Conservation (phyloP, 1,140 invertebrate species). For the Rhopalosiphum maidis region DNA sequence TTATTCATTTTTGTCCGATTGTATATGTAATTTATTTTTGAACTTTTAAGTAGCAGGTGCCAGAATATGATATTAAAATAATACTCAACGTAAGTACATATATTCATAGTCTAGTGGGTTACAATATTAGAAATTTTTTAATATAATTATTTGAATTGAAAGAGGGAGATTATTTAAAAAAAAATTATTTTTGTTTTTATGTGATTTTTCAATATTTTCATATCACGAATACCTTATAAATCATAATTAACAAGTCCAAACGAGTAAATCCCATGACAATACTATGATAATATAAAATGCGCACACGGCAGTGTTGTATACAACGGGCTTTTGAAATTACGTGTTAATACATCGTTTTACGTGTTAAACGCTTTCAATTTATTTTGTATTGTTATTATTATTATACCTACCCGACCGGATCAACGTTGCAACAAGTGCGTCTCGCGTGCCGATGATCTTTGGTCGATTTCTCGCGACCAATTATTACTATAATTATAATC, state of each 20-base stretch:
- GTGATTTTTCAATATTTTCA: background rate
- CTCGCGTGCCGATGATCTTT: conserved; percentile 23
- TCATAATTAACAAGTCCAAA: background rate
- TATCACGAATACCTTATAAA: background rate
- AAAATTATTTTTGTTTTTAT: background rate
- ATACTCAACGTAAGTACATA: background rate
- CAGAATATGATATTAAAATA: background rate
- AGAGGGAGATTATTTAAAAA: background rate
- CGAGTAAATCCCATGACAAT: background rate
- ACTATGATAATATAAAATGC: background rate
- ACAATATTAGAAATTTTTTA: background rate
- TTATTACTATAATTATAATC: background rate
- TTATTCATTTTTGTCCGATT: background rate
- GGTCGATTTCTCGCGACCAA: background rate
- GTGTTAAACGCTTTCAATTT: background rate
- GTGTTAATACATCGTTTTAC: background rate
- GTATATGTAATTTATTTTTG: background rate
- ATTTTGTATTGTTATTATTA: background rate
- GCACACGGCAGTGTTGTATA: background rate
- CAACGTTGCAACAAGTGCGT: conserved; percentile 2
- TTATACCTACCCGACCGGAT: background rate
- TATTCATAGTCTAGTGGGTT: background rate
- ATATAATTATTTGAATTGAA: background rate
- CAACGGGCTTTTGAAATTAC: background rate
- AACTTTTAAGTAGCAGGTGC: too few relatives aligned